Evolutionary conservation across 2,113 vertebrate species (phyloP).

Genomic region (Microcebus jonahi): DNA sequence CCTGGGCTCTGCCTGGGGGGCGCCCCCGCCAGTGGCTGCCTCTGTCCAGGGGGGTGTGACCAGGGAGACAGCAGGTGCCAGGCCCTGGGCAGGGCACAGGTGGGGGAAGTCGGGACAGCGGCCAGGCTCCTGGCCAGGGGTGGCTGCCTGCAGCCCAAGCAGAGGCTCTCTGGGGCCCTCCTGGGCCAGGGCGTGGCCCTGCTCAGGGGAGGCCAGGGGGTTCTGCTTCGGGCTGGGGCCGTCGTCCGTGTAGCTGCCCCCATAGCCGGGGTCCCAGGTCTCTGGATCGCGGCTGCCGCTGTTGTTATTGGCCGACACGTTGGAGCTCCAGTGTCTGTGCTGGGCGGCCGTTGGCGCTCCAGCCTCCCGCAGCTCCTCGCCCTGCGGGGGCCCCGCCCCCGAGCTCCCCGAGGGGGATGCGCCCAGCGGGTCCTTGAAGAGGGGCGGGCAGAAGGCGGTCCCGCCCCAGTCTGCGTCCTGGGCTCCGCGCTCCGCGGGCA

Average conservation of each 20-base stretch:
- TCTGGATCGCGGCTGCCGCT: slow-evolving; percentile 44
- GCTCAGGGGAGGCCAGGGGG: neutral
- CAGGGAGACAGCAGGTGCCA: neutral
- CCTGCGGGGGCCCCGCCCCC: slow-evolving; percentile 42
- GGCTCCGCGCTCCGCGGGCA: slow-evolving; percentile 28
- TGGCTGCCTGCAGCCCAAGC: neutral
- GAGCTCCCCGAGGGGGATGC: slow-evolving; percentile 80
- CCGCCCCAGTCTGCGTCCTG: slow-evolving; percentile 86
- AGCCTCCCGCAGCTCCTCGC: slow-evolving; percentile 53
- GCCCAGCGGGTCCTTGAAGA: slow-evolving; percentile 88
- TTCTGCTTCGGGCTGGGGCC: slow-evolving; percentile 65
- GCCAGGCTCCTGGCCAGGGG: neutral
- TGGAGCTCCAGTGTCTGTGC: slow-evolving; percentile 89
- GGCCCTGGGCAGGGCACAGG: neutral
- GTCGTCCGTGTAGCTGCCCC: slow-evolving; percentile 74
- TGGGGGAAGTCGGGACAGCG: neutral
- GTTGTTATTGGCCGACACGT: slow-evolving; percentile 93
- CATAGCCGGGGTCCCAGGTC: neutral
- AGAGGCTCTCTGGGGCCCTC: slow-evolving; percentile 46
- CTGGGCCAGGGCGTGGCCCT: slow-evolving; percentile 1
- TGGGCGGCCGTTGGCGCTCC: slow-evolving; percentile 37
- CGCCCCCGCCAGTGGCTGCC: accelerated
- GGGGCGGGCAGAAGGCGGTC: slow-evolving; percentile 84
- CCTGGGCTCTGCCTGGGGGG: slow-evolving; percentile 18
- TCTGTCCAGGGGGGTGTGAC: neutral